These are phyloP conservation scores for Diabrotica balteata DNA, from an alignment of 2,888 invertebrate genomes.

Conservation along the genomic window DNA sequence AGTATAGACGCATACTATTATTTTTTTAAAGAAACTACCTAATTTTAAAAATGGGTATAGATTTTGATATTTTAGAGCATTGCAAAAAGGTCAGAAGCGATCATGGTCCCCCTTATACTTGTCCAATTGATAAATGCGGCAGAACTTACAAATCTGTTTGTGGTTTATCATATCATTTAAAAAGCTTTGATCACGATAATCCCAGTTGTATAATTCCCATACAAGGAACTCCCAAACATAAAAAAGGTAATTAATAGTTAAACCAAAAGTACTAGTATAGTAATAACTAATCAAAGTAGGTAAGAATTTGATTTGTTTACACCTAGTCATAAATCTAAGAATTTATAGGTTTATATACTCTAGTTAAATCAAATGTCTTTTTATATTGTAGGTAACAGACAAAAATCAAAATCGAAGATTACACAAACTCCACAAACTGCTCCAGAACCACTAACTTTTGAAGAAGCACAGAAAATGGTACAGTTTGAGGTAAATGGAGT, in stretches of 20 bases:
- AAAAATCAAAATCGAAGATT: slow-evolving; percentile 46
- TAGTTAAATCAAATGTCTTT: neutral
- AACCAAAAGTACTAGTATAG: too few relatives aligned
- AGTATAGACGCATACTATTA: too few relatives aligned
- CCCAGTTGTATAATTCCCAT: slow-evolving; percentile 71
- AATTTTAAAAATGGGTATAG: slow-evolving; percentile 73
- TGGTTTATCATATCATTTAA: slow-evolving; percentile 85
- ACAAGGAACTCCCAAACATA: slow-evolving; percentile 65
- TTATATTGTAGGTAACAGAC: slow-evolving; percentile 39
- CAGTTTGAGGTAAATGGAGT: slow-evolving; percentile 85
- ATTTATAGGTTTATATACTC: too few relatives aligned
- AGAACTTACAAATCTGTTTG: slow-evolving; percentile 86
- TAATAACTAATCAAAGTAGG: too few relatives aligned
- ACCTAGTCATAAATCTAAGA: too few relatives aligned
- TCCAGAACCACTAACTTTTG: slow-evolving; percentile 79
- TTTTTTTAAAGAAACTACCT: neutral
- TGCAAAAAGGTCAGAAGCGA: slow-evolving; percentile 82
- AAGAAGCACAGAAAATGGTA: slow-evolving; percentile 84
- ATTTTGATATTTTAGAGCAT: slow-evolving; percentile 87
- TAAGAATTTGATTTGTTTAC: too few relatives aligned
- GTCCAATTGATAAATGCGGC: slow-evolving; percentile 85
- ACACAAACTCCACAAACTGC: slow-evolving; percentile 58
- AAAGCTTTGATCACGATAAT: slow-evolving; percentile 85
- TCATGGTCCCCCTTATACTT: slow-evolving; percentile 84
- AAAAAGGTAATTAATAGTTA: slow-evolving; percentile 61